A percentile compares a stretch with the other conserved stretches of the same genome.
Evolutionary conservation across 2,888 invertebrate species (phyloP).

Genomic region (Pimpla rufipes): DNA sequence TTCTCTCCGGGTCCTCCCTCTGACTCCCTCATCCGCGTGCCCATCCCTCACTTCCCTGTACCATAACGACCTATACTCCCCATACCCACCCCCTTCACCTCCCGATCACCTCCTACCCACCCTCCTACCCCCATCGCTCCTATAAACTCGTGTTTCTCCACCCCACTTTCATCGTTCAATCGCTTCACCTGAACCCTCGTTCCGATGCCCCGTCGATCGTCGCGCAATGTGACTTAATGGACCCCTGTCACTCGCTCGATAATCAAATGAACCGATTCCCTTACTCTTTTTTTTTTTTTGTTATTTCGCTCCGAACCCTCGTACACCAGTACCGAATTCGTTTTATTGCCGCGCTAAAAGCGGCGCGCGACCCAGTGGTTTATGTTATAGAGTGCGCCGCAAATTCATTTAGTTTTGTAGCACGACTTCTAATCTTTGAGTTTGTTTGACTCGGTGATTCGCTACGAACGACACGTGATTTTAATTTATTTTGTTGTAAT

Average conservation of each 20-base stretch:
- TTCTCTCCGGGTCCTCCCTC: conserved; percentile 46
- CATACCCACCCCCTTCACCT: neutral
- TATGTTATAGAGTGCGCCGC: too few species aligned
- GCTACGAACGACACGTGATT: too few species aligned
- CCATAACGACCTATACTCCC: conserved; percentile 49
- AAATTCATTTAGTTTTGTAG: too few species aligned
- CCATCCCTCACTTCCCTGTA: conserved; percentile 49
- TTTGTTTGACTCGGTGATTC: too few species aligned
- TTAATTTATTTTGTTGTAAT: too few species aligned
- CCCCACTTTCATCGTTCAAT: conserved; percentile 47
- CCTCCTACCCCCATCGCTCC: neutral
- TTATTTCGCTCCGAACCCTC: neutral
- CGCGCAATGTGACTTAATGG: conserved; percentile 1
- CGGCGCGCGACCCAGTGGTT: too few species aligned
- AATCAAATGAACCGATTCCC: conserved; percentile 11
- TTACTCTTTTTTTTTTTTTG: neutral
- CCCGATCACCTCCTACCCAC: neutral
- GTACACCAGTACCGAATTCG: too few species aligned
- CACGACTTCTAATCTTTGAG: too few species aligned
- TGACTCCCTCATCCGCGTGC: conserved; percentile 54
- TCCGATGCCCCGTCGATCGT: conserved; percentile 25
- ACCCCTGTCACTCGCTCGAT: conserved; percentile 13
- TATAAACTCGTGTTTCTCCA: conserved; percentile 34
- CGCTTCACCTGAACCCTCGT: conserved; percentile 28
- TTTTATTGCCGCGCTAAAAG: too few species aligned